Evolutionary conservation across 1,140 invertebrate genomes (phyloP), one percentile per base, ranked within the genome.

Genomic region (Microvelia longipes): DNA sequence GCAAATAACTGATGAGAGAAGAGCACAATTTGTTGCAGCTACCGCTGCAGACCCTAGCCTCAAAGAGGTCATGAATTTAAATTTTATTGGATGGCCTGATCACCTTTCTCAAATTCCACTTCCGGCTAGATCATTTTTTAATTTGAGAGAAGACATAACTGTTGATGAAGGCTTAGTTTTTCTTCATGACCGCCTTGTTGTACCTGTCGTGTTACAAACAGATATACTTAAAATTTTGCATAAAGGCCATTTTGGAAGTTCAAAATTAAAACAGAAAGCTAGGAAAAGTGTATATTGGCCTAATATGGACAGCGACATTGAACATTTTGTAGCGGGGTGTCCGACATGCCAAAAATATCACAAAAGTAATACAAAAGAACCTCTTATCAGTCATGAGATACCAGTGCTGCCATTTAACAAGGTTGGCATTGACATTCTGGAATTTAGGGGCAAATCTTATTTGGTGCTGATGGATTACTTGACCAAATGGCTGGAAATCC

Each of bases 151-250:
- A n/a, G 66, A 67, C 29, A 67, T 67, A 67, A n/a, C 27, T 67
- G 66, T 67, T 28, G 29, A 67, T 67, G 66, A 67, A 67, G 66
- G 66, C 27, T 29, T 67, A 28, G 66, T 67, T 19, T 67, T 67
- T 67, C 28, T 67, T 50, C 35, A 50, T 50, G 35, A 50, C 19
- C 5, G 35, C 5, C 35, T 50, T 50, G 35, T 50, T 5, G 35
- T 50, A 5, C 35, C 35, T 50, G 35, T 19, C 19, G 19, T 19
- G 5, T 50, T 50, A 50, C 5, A 19, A 50, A 50, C 5, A 19
- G 35, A 50, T 19, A 50, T 50, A 50, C 35, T 50, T 11, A 5
- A 50, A 19, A 50, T 50, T 19, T 19, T 50, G 35, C 35, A 50
- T 50, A 50, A 50, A 50, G 35, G 35, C 19, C 35, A 50, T 19